Base-by-base conservation (phyloP, 2,888 invertebrate species). In the Mythimna lalbum region DNA sequence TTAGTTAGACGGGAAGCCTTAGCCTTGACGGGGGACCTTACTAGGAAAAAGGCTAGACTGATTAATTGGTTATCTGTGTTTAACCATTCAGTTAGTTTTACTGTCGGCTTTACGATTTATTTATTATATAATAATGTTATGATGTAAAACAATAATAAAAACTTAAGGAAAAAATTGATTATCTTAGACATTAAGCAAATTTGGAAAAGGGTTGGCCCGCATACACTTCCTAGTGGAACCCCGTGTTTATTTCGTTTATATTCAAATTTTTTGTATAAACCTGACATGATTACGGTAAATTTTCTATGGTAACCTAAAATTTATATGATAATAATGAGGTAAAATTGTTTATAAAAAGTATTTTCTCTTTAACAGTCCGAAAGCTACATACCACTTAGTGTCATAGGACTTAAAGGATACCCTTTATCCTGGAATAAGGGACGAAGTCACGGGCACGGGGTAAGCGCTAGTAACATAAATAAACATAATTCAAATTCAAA, bases 151-250 rank as follows among this genome's bases (percentile, higher is more conserved):
- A 47, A 9, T 31, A 47, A 31, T 31, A 7, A 31, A 55, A 19
- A 19, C 2, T 9, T 27, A 19, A 31, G 31, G 31, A 31, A 55
- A 55, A 33, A 10, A 33, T 55, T n/a, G 21, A 56, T n/a, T n/a
- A 57, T 14, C 12, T 14, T 21, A 17, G 21, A 43, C 27, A 31
- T 36, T 7, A 36, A 27, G 10, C 2, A 39, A 17, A 39, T 33
- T 36, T 23, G 14, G 39, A 43, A 66, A 9, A 66, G 39, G 52
- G 21, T 53, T 67, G 66, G 21, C 21, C 66, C 19, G 2, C 39
- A 43, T 2, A 31, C 19, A 53, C 52, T 53, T 67, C 52, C 39
- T 52, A 52, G 23, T 23, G 7, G 7, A 19, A 21, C 27, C 4
- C 21, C 52, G 12, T 27, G 5, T 63, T 64, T 57, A 6, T 64